These are phyloP conservation scores for Argyresthia goedartella DNA, from an alignment of 2,888 invertebrate genomes.

Conservation along the genomic window DNA sequence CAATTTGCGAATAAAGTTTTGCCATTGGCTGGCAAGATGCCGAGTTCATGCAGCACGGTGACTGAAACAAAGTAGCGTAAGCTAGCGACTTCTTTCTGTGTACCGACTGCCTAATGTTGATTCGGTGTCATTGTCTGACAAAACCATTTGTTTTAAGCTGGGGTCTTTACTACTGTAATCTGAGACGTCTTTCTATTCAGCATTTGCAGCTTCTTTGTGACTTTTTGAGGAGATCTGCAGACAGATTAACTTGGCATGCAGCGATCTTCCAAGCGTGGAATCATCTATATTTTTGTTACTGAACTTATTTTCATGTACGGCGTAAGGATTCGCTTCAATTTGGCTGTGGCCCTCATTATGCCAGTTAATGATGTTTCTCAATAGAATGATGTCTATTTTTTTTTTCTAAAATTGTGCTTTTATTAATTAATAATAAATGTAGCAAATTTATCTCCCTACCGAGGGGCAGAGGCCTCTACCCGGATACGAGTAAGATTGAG, in stretches of 20 bases:
- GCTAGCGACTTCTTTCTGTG: background rate
- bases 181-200: background rate
- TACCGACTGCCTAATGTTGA: background rate
- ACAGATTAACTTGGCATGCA: constrained; percentile 50
- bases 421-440: too few relatives aligned
- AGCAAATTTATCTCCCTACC: too few relatives aligned
- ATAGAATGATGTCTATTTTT: too few relatives aligned
- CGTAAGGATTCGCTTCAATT: too few relatives aligned
- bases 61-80: background rate
- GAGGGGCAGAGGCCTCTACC: too few relatives aligned
- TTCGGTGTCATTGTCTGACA: background rate
- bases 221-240: constrained; percentile 18
- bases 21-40: constrained; percentile 45
- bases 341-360: too few relatives aligned
- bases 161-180: background rate
- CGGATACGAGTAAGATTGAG: too few relatives aligned
- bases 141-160: background rate
- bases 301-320: too few relatives aligned
- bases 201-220: background rate
- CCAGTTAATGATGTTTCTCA: too few relatives aligned
- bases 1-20: constrained; percentile 67
- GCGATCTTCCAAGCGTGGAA: constrained; percentile 15
- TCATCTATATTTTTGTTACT: background rate
- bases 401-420: too few relatives aligned
- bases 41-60: constrained; percentile 15